Base-by-base conservation (phyloP, 2,113 vertebrate species). In the Percopsis transmontana region DNA sequence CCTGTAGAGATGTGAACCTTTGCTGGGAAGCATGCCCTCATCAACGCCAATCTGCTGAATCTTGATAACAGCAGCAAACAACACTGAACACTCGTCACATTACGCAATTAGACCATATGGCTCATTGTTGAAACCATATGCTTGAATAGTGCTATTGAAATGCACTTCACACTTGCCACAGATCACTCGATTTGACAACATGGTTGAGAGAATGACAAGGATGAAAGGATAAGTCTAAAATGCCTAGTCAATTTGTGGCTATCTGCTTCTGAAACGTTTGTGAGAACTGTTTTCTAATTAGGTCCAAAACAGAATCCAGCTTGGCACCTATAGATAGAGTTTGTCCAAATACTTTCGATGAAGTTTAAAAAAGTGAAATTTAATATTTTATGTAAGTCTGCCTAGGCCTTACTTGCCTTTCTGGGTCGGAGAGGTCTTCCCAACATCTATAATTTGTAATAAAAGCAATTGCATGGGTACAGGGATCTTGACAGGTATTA, bases 21-120 rank as follows among this genome's bases (percentile, higher is more conserved):
- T 45, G 50, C 33, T 24, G 27, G 14, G 23, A 18, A 18, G 48
- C 24, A 42, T 47, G 61, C 33, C 53, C 68, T 76, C 68, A 67
- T 76, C 58, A 7, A 41, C 44, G 54, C 55, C 55, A 27, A 55
- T 66, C 50, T 11, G 23, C 33, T 48, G 52, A 45, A 16, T 14
- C 10, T 48, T 58, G 70, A 72, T 80, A 74, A 53, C 54, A 66
- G n/a, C 33, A 33, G 54, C 62, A 56, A 45, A 63, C 62, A 62
- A 56, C 18, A 23, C 41, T 69, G 16, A 21, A 11, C n/a, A 33
- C 21, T 39, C 19, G 69, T 65, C 62, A 66, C 47, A 48, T 16
- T 50, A 45, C 39, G 44, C 54, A 62, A 42, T 62, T 50, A 51
- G 11, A 39, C 20, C 24, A 20, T 23, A 27, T 54, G 48, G 50